Percentiles rank a stretch among this genome's conserved stretches.
phyloP scores from a whole-genome alignment of 2,113 vertebrate genomes.

The Oxyura jamaicensis region DNA sequence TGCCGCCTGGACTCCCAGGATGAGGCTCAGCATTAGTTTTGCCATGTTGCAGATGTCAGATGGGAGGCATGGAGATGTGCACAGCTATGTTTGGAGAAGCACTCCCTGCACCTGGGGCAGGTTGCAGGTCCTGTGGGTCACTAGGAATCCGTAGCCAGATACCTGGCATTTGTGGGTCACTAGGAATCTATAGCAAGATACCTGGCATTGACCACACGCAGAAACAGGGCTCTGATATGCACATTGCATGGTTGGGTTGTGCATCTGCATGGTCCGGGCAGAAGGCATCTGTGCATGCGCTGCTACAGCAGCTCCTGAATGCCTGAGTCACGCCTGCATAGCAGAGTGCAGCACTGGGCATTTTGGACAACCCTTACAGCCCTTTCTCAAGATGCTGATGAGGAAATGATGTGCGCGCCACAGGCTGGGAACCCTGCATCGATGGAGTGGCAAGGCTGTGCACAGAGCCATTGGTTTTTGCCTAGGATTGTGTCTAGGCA shows the following conservation, averaged over 20 bases:
- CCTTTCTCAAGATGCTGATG: background rate
- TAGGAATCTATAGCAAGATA: background rate
- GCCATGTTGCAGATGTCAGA: background rate
- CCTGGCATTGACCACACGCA: background rate
- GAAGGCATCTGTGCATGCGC: background rate
- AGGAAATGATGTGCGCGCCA: background rate
- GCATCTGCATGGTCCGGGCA: fast-evolving
- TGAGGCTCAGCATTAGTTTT: background rate
- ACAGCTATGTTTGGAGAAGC: background rate
- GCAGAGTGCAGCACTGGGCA: conserved; percentile 38
- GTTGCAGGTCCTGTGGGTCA: fast-evolving
- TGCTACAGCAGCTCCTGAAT: background rate
- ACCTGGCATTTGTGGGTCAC: background rate
- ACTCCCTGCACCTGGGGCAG: fast-evolving
- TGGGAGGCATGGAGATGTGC: background rate
- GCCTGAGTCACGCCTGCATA: background rate
- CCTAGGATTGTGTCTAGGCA: background rate
- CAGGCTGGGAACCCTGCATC: background rate
- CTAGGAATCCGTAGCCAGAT: background rate
- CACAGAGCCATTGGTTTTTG: background rate
- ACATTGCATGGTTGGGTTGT: fast-evolving
- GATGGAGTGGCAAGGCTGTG: background rate
- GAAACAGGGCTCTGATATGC: fast-evolving
- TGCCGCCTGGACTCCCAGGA: background rate
- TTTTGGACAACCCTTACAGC: background rate